phyloP scores from a whole-genome alignment of 2,113 vertebrate genomes.

The Oreochromis spilurus region DNA sequence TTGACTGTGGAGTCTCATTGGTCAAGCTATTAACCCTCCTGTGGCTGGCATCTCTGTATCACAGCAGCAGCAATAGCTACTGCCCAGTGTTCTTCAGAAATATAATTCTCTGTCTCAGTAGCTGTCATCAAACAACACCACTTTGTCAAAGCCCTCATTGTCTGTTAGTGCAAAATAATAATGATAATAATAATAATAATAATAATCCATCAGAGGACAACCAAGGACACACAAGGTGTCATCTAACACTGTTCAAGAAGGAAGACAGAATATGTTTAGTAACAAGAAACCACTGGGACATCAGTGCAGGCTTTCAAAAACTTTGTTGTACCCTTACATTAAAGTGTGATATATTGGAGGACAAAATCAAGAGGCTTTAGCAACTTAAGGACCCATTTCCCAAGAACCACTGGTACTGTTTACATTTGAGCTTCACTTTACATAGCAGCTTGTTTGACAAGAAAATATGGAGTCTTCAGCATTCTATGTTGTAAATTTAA shows the following conservation, averaged over 20 bases:
- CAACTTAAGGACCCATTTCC: background rate
- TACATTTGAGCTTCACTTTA: background rate
- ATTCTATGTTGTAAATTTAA: background rate
- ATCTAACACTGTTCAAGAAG: background rate
- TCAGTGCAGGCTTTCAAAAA: background rate
- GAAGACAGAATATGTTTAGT: background rate
- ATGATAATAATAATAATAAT: background rate
- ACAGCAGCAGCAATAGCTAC: background rate
- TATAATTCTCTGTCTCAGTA: background rate
- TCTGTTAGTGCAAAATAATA: background rate
- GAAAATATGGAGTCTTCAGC: background rate
- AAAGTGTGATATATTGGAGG: conserved; percentile 8
- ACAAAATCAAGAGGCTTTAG: conserved; percentile 28
- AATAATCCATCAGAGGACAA: background rate
- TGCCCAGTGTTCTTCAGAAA: background rate
- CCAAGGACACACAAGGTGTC: background rate
- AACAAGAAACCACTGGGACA: background rate
- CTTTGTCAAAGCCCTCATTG: background rate
- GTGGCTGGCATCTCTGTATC: background rate
- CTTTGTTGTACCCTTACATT: background rate
- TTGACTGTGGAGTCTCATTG: background rate
- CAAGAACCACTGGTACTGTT: background rate
- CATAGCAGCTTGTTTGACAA: background rate
- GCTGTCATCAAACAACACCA: background rate
- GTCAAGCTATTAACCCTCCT: background rate